phyloP scores from a whole-genome alignment of 2,797 vertebrate species.

The Tenualosa ilisha region DNA sequence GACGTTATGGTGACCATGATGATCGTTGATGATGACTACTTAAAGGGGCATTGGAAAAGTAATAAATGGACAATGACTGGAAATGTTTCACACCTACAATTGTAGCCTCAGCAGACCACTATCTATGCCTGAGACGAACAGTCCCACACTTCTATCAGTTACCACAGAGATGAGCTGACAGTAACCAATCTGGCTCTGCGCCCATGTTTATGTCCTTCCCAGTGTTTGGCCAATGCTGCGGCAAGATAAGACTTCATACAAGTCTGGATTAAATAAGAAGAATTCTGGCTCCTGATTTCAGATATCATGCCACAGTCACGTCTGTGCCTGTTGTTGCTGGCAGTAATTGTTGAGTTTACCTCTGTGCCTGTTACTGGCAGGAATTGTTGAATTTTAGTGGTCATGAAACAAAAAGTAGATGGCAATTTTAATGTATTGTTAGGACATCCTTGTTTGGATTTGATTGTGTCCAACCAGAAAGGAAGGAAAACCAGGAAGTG shows the following conservation, averaged over 20 bases:
- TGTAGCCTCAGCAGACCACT: no score
- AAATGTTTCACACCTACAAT: no score
- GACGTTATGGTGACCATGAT: no score
- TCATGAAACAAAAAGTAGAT: no score
- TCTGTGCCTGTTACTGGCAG: background rate
- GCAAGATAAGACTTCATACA: background rate
- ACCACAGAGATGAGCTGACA: background rate
- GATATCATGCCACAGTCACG: background rate
- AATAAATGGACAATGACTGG: no score
- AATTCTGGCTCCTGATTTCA: background rate
- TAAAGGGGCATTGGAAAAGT: no score
- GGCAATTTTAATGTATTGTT: background rate
- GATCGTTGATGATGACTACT: no score
- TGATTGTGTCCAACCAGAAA: no score
- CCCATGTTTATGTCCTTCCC: background rate
- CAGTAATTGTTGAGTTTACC: no score
- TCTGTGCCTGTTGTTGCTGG: background rate
- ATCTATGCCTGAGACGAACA: no score
- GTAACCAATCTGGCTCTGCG: background rate
- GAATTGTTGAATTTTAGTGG: no score
- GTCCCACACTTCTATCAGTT: no score
- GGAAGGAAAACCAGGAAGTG: background rate
- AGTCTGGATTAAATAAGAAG: background rate
- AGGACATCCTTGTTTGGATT: background rate
- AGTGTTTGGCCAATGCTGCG: background rate